Evolutionary conservation across 1,140 invertebrate genomes (phyloP).

Genomic region (Globodera rostochiensis): DNA sequence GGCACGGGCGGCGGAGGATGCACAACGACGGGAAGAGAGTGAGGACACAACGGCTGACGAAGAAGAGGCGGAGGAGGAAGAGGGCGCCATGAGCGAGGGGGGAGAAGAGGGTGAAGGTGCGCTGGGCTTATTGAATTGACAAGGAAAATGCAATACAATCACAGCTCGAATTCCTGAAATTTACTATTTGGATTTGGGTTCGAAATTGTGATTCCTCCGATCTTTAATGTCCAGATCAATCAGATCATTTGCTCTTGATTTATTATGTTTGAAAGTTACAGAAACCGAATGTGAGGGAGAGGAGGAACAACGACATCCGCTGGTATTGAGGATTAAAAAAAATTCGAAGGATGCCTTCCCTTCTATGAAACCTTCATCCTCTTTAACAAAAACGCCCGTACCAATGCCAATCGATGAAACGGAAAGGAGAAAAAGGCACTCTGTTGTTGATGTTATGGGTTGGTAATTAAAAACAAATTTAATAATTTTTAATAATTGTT

Average conservation of each 20-base stretch:
- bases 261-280: background rate
- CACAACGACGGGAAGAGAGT: background rate
- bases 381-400: background rate
- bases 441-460: background rate
- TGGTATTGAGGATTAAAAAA: background rate
- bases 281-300: background rate
- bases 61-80: background rate
- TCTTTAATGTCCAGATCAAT: no score
- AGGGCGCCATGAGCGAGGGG: background rate
- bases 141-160: background rate
- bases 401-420: background rate
- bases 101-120: constrained; percentile 2
- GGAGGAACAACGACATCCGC: background rate
- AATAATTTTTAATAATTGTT: background rate
- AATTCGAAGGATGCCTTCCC: background rate
- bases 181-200: no score
- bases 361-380: background rate
- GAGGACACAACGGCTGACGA: background rate
- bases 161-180: background rate
- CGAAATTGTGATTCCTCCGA: no score
- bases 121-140: background rate
- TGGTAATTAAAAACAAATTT: background rate
- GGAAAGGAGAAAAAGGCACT: background rate
- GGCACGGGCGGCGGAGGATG: constrained; percentile 7
- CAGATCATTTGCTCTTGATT: background rate